phyloP scores from a whole-genome alignment of 2,113 vertebrate species.

The Pachycephala philippinensis region DNA sequence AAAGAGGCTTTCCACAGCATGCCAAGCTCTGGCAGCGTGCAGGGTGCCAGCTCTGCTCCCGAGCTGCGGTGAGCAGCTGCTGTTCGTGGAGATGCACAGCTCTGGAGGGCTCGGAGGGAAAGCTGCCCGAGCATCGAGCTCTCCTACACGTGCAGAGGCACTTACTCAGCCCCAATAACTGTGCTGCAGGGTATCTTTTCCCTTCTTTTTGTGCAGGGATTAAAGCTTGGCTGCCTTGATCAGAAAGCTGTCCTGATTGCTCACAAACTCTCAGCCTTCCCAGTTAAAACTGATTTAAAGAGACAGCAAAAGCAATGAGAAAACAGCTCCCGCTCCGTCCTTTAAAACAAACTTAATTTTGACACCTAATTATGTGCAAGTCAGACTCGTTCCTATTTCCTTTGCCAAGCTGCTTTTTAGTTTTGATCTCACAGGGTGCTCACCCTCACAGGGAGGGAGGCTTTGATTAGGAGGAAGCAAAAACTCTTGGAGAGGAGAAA shows the following conservation, averaged over 20 bases:
- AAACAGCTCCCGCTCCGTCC: not conserved
- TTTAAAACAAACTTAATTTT: not conserved
- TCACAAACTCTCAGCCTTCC: not conserved
- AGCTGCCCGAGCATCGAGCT: not conserved
- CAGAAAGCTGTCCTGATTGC: not conserved
- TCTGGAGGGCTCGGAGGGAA: not conserved
- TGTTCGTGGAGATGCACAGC: not conserved
- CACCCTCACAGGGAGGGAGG: not conserved
- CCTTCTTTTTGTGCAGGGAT: not conserved
- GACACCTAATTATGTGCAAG: not conserved
- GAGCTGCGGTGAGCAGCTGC: not conserved
- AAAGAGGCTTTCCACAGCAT: not conserved
- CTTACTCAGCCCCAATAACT: not conserved
- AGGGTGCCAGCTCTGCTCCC: not conserved
- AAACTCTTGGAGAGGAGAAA: not conserved
- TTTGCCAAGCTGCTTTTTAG: not conserved
- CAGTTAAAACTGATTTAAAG: not conserved
- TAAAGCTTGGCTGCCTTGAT: not conserved
- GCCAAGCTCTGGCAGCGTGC: not conserved
- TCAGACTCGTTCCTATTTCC: not conserved
- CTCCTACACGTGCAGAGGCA: not conserved
- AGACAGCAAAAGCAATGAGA: not conserved
- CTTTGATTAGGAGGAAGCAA: not conserved
- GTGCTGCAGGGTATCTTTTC: constrained; percentile 1
- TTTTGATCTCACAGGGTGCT: not conserved